Percentiles rank a stretch among this genome's conserved stretches.
Conservation (phyloP, 2,888 invertebrate species). For the Pachydiplax longipennis region DNA sequence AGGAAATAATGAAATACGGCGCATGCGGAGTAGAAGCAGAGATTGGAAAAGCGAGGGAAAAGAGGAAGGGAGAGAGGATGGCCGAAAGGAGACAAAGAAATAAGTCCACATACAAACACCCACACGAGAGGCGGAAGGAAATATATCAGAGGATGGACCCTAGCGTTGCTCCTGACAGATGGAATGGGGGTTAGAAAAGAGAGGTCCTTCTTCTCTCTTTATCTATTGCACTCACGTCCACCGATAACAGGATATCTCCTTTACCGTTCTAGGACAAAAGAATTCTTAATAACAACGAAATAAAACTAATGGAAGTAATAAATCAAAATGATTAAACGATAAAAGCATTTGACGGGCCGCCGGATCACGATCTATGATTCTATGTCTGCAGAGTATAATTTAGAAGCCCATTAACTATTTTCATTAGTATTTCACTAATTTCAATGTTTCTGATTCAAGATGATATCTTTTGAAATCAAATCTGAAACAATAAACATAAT, state of each 20-base stretch:
- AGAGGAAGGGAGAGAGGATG: background rate
- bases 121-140: background rate
- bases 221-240: background rate
- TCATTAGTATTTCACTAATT: no score
- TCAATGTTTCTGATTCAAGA: no score
- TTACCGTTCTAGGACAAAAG: no score
- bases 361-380: no score
- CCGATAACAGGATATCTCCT: background rate
- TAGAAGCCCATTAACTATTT: no score
- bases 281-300: no score
- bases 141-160: background rate
- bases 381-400: no score
- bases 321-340: no score
- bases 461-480: no score
- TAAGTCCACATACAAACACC: constrained; percentile 16
- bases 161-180: background rate
- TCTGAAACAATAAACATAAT: no score
- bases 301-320: no score
- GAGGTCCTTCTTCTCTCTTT: background rate
- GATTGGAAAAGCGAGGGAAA: background rate
- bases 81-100: constrained; percentile 45
- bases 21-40: background rate
- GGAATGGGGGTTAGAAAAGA: background rate
- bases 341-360: no score
- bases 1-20: background rate